phyloP scores from a whole-genome alignment of 1,140 invertebrate species.

The Oryctes rhinoceros region DNA sequence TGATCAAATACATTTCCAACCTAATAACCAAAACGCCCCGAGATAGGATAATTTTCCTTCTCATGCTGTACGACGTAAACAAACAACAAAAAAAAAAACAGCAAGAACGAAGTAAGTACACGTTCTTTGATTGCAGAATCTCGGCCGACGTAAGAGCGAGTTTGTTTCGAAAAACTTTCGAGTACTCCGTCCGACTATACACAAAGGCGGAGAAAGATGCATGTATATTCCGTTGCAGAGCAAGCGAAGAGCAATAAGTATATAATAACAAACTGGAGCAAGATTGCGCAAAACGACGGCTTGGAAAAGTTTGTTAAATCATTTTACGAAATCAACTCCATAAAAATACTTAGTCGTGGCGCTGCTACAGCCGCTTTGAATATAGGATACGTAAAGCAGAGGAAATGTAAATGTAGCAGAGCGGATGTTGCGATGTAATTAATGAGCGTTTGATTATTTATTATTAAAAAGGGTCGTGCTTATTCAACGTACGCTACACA shows the following conservation, averaged over 20 bases:
- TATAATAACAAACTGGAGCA: not conserved
- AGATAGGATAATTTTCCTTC: not conserved
- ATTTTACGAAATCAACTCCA: slow-evolving; percentile 10
- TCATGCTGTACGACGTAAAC: not conserved
- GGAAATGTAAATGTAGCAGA: not conserved
- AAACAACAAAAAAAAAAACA: too few relatives aligned
- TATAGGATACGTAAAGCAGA: not conserved
- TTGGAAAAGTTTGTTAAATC: slow-evolving; percentile 6
- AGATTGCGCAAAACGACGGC: not conserved
- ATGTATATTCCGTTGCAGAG: not conserved
- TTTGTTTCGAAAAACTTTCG: not conserved
- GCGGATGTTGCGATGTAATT: not conserved
- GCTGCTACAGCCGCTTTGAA: not conserved
- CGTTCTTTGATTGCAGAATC: slow-evolving; percentile 14
- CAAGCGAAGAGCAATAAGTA: not conserved
- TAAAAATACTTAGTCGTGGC: not conserved
- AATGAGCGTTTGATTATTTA: too few relatives aligned
- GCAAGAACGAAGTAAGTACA: not conserved
- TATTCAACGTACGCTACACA: too few relatives aligned
- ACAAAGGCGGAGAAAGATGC: not conserved
- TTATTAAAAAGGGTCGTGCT: too few relatives aligned
- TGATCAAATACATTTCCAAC: slow-evolving; percentile 7
- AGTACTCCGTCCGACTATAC: not conserved
- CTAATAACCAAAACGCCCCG: not conserved
- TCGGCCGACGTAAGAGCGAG: not conserved